Conservation (phyloP, 2,113 vertebrate species). For the Sarotherodon lohbergeri region DNA sequence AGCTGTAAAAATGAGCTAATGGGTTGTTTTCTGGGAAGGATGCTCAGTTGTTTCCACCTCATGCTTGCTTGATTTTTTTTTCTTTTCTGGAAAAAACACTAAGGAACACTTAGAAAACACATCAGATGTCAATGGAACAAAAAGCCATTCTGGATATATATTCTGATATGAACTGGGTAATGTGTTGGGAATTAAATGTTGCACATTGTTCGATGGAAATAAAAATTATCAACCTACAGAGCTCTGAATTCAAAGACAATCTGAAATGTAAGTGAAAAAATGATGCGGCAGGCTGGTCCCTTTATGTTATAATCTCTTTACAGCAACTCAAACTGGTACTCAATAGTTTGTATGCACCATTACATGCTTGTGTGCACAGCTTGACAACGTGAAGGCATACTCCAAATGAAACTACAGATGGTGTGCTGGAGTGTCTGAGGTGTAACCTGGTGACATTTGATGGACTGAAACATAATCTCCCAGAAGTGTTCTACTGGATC, state of each 20-base stretch:
- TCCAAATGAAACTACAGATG: too few relatives aligned
- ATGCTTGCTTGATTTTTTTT: background rate
- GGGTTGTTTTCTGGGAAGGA: background rate
- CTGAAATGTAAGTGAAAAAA: background rate
- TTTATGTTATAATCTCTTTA: too few relatives aligned
- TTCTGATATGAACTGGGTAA: background rate
- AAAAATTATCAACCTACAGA: background rate
- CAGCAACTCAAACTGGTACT: too few relatives aligned
- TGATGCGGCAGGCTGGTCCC: background rate
- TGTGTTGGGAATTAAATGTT: background rate
- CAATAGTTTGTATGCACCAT: too few relatives aligned
- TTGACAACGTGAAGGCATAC: too few relatives aligned
- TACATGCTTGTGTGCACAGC: too few relatives aligned
- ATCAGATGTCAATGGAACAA: background rate
- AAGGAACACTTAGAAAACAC: background rate
- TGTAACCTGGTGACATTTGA: background rate
- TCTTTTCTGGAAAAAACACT: background rate
- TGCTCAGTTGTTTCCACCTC: background rate
- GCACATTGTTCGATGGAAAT: background rate
- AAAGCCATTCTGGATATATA: background rate
- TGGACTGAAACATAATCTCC: background rate
- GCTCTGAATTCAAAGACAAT: background rate
- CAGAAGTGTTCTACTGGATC: background rate
- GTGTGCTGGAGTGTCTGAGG: background rate
- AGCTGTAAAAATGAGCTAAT: background rate